Evolutionary conservation across 2,113 vertebrate genomes (phyloP).

Genomic region (Cynoglossus semilaevis): DNA sequence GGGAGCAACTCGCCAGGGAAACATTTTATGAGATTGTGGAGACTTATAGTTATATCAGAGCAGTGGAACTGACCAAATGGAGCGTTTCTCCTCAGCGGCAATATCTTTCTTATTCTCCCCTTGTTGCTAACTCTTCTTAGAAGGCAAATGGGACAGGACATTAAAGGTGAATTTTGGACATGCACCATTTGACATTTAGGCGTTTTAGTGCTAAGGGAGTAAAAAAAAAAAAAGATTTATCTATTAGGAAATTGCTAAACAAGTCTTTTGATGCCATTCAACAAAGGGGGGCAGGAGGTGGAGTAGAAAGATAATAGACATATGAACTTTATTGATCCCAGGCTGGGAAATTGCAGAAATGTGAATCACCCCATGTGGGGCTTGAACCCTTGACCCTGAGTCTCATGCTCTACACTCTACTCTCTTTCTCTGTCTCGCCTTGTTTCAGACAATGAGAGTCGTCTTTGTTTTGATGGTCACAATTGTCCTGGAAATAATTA

Average conservation of each 20-base stretch:
- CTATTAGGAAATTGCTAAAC: conserved; percentile 58
- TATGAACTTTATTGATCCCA: no score
- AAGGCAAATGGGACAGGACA: conserved; percentile 71
- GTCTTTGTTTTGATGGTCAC: no score
- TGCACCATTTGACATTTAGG: conserved; percentile 76
- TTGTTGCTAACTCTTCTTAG: conserved; percentile 41
- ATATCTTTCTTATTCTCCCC: conserved; percentile 37
- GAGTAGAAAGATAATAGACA: conserved; percentile 26
- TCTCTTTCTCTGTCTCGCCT: conserved; percentile 38
- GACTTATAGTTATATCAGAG: conserved; percentile 51
- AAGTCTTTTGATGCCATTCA: conserved; percentile 33
- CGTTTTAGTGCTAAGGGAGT: conserved; percentile 65
- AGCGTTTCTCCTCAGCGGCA: conserved; percentile 37
- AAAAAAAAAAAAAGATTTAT: conserved; percentile 52
- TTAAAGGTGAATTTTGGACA: conserved; percentile 68
- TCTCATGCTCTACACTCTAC: conserved; percentile 11
- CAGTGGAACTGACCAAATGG: conserved; percentile 56
- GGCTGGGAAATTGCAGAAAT: no score
- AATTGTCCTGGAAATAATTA: no score
- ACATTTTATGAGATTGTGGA: conserved; percentile 57
- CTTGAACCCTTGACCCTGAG: conserved; percentile 35
- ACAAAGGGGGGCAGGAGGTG: not conserved
- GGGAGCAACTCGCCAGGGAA: conserved; percentile 37
- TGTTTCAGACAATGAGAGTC: no score
- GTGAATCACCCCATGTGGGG: no score